phyloP scores from a whole-genome alignment of 2,113 vertebrate species.

The Pampusana beccarii region DNA sequence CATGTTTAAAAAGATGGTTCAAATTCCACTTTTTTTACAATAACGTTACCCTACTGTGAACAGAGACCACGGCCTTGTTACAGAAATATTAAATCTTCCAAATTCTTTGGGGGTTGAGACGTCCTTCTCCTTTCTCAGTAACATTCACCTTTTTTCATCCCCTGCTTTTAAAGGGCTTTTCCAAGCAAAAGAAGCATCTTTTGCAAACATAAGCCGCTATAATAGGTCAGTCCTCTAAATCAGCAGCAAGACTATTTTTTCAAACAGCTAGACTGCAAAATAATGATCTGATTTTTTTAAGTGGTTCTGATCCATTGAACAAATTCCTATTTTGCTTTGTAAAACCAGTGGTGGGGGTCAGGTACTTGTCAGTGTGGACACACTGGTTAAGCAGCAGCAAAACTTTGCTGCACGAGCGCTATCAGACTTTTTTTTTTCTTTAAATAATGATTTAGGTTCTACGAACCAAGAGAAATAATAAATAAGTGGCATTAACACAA shows the following conservation, averaged over 20 bases:
- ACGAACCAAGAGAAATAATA: background rate
- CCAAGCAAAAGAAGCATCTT: background rate
- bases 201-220: background rate
- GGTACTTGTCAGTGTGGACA: background rate
- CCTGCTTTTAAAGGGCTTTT: background rate
- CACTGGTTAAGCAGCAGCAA: background rate
- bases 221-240: background rate
- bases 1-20: background rate
- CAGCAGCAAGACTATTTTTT: background rate
- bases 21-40: background rate
- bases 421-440: background rate
- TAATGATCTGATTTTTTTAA: background rate
- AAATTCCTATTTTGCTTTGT: background rate
- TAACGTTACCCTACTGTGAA: background rate
- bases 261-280: background rate
- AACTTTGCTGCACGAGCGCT: background rate
- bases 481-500: no score
- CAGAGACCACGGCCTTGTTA: rapidly evolving
- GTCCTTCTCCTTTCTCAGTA: background rate
- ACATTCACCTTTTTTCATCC: background rate
- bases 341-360: background rate
- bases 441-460: background rate
- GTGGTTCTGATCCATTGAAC: background rate
- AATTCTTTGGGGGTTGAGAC: background rate
- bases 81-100: background rate